phyloP scores from a whole-genome alignment of 2,888 invertebrate species.

The Hesperia comma region DNA sequence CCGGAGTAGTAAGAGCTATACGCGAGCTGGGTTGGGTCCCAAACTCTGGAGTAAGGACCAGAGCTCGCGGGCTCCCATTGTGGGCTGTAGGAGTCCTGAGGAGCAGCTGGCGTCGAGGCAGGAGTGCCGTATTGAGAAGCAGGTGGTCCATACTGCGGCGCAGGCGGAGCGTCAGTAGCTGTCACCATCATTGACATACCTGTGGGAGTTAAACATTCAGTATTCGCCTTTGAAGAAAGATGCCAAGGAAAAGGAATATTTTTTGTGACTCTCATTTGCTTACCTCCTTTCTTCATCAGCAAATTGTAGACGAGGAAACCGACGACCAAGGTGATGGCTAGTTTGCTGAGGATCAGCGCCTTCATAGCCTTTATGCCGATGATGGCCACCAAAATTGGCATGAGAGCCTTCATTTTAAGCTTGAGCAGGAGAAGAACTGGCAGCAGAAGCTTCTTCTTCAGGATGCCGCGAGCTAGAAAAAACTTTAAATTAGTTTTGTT shows the following conservation, averaged over 20 bases:
- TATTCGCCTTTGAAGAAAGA: background rate
- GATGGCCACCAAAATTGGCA: conserved; percentile 91
- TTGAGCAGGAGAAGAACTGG: conserved; percentile 91
- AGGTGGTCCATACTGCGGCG: conserved; percentile 88
- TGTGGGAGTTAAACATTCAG: conserved; percentile 49
- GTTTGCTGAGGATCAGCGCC: conserved; percentile 92
- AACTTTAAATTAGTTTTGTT: conserved; percentile 36
- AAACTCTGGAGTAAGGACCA: conserved; percentile 91
- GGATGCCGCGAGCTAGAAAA: conserved; percentile 88
- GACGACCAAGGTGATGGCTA: conserved; percentile 91
- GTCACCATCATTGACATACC: conserved; percentile 90
- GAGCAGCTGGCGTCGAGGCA: conserved; percentile 80
- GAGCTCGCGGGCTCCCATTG: conserved; percentile 89
- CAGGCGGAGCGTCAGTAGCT: conserved; percentile 84
- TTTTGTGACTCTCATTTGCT: background rate
- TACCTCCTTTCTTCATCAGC: conserved; percentile 89
- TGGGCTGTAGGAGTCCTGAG: conserved; percentile 89
- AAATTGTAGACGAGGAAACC: conserved; percentile 92
- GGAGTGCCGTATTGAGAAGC: conserved; percentile 81
- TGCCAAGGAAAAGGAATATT: no score
- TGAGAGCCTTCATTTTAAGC: conserved; percentile 92
- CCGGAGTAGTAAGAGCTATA: conserved; percentile 89
- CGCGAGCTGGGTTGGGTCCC: conserved; percentile 88
- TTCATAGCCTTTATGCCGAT: conserved; percentile 93
- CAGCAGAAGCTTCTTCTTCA: conserved; percentile 92